Base-by-base conservation (phyloP, 1,140 invertebrate species). In the Drosophila dunni region DNA sequence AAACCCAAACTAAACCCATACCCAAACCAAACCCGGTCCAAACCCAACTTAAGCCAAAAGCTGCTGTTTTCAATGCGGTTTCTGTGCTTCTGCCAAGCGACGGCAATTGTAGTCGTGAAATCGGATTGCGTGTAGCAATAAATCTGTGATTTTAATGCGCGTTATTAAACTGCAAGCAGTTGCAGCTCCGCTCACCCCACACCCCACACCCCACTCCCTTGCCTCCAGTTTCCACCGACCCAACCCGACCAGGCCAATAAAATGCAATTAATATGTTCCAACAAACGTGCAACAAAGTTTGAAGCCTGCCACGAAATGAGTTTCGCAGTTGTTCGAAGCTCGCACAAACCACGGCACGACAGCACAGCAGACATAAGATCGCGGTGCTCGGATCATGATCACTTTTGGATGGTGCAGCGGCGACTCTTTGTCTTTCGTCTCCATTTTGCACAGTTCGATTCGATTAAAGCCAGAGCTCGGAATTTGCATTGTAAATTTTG, bases 241-340 rank as follows among this genome's bases (percentile, higher is more conserved):
- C 9, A 13, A 33, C 10, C n/a, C 13, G n/a, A 40, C 50, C 65
- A 80, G 81, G 77, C 84, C 85, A 88, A 88, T 88, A 88, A 88
- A 88, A 88, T 89, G 84, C 84, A 88, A 88, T 88, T 88, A 88
- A 88, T 88, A 88, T 88, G 83, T 88, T 88, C 80, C 84, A 80
- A 79, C 83, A 89, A 29, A 75, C 65, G 58, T 89, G 84, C 84
- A 89, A 88, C 84, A 89, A 88, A 84, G 84, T 88, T 78, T 78
- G 74, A 40, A 42, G n/a, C n/a, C 64, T 29, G 53, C 45, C 9
- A 60, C 61, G 56, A 42, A 54, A 65, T 73, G 69, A 73, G 62
- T 58, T 72, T 64, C 17, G n/a, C 53, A 38, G 48, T 69, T 68
- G 24, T 38, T 79, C 24, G 71, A 84, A 75, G 83, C 83, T 74